A percentile compares a stretch with the other conserved stretches of the same genome.
These are phyloP conservation scores for Drosophila monieri DNA, from an alignment of 2,888 invertebrate species.

Conservation along the genomic window DNA sequence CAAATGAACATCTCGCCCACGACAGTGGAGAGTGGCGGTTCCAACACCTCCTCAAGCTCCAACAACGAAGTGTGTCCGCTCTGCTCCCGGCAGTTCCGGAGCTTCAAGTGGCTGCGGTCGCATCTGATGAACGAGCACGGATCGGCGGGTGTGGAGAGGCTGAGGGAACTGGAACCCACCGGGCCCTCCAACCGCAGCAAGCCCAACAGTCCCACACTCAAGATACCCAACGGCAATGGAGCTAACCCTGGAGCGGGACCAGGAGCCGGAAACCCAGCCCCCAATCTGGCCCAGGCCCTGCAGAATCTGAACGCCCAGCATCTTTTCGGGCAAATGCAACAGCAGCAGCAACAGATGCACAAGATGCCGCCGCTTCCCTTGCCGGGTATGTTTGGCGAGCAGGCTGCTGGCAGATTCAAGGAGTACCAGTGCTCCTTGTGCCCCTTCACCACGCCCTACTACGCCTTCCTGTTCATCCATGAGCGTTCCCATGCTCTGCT, in stretches of 20 bases:
- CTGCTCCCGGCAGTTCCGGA: constrained; percentile 94
- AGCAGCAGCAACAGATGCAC: constrained; percentile 55
- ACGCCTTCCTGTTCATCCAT: constrained; percentile 96
- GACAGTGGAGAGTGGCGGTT: constrained; percentile 17
- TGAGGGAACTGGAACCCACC: constrained; percentile 78
- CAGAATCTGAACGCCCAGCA: constrained; percentile 80
- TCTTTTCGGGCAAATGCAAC: constrained; percentile 73
- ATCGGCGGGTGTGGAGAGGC: constrained; percentile 84
- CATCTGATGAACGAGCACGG: constrained; percentile 95
- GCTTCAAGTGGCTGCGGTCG: constrained; percentile 93
- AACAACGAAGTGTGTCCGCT: constrained; percentile 92
- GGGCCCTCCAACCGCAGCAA: constrained; percentile 54
- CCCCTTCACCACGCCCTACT: constrained; percentile 93
- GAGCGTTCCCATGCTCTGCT: constrained; percentile 90
- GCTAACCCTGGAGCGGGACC: constrained; percentile 23
- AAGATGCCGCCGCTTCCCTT: constrained; percentile 73
- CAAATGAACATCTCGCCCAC: constrained; percentile 64
- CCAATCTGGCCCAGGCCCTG: constrained; percentile 81
- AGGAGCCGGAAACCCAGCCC: constrained; percentile 59
- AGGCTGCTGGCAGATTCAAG: constrained; percentile 85
- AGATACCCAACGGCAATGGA: constrained; percentile 83
- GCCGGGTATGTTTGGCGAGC: constrained; percentile 77
- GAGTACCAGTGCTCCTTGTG: constrained; percentile 96
- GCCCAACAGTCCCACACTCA: constrained; percentile 82
- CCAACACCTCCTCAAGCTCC: constrained; percentile 77